Conservation (phyloP, 2,888 invertebrate genomes). For the Brachyptera risi region DNA sequence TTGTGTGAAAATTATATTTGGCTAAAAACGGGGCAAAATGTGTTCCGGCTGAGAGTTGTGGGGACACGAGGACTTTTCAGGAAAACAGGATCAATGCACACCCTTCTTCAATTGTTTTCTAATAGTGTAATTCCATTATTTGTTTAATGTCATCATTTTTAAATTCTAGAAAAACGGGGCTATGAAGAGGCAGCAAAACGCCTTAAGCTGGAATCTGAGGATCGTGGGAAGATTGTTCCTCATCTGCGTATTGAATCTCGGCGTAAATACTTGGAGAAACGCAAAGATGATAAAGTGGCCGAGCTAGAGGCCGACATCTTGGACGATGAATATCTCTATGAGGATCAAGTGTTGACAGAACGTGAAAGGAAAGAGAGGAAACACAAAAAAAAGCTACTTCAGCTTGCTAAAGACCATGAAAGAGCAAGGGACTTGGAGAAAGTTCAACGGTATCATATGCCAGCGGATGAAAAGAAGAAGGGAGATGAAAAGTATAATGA, state of each 20-base stretch:
- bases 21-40: too few relatives aligned
- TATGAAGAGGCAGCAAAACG: slow-evolving; percentile 88
- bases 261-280: slow-evolving; percentile 89
- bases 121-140: not conserved
- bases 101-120: too few relatives aligned
- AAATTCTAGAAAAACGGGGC: slow-evolving; percentile 59
- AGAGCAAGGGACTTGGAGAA: slow-evolving; percentile 89
- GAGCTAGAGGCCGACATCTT: slow-evolving; percentile 92
- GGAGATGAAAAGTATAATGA: slow-evolving; percentile 63
- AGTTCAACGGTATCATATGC: slow-evolving; percentile 92
- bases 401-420: slow-evolving; percentile 93
- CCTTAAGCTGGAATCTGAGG: slow-evolving; percentile 81
- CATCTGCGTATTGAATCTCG: slow-evolving; percentile 87
- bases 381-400: slow-evolving; percentile 85
- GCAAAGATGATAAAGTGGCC: slow-evolving; percentile 93
- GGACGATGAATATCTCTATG: slow-evolving; percentile 95
- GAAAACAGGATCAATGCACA: too few relatives aligned
- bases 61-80: too few relatives aligned
- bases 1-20: too few relatives aligned
- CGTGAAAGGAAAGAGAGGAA: slow-evolving; percentile 79
- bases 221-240: slow-evolving; percentile 81
- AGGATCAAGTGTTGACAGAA: slow-evolving; percentile 78
- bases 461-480: slow-evolving; percentile 59
- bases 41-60: too few relatives aligned
- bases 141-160: too few relatives aligned